These are phyloP conservation scores for Odocoileus hemionus DNA, from an alignment of 2,113 vertebrate genomes.

Conservation along the genomic window DNA sequence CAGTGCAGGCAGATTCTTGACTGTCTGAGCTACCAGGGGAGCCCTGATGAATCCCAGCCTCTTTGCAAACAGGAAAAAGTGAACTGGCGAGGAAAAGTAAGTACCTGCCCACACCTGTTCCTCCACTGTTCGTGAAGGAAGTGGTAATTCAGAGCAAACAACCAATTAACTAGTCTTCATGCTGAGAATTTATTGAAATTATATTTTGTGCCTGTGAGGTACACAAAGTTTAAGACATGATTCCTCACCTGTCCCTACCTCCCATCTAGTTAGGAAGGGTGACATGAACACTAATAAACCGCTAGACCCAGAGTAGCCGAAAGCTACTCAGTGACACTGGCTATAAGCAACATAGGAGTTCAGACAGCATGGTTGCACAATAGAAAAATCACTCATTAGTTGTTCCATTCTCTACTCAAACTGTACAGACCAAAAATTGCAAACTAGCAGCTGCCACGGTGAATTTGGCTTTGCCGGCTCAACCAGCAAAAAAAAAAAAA, in stretches of 20 bases:
- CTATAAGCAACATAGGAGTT: neutral
- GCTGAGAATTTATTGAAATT: neutral
- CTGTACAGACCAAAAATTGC: neutral
- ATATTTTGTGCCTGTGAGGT: neutral
- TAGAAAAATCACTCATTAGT: neutral
- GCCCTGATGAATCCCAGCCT: neutral
- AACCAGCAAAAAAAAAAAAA: neutral
- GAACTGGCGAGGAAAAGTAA: neutral
- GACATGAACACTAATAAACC: neutral
- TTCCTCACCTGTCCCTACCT: neutral
- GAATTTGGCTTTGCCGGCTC: neutral
- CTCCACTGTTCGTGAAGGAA: slow-evolving; percentile 12
- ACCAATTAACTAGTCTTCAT: neutral
- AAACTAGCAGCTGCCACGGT: neutral
- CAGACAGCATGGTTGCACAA: neutral
- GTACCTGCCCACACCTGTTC: neutral
- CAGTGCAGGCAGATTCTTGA: neutral
- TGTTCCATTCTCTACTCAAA: neutral
- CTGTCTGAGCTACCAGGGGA: neutral
- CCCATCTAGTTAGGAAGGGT: neutral
- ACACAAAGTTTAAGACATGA: neutral
- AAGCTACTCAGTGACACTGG: neutral
- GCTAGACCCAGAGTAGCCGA: neutral
- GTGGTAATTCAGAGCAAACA: neutral
- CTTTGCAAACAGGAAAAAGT: slow-evolving; percentile 21